A percentile compares a stretch with the other conserved stretches of the same genome.
Conservation (phyloP, 2,888 invertebrate species). For the Caenorhabditis angaria region DNA sequence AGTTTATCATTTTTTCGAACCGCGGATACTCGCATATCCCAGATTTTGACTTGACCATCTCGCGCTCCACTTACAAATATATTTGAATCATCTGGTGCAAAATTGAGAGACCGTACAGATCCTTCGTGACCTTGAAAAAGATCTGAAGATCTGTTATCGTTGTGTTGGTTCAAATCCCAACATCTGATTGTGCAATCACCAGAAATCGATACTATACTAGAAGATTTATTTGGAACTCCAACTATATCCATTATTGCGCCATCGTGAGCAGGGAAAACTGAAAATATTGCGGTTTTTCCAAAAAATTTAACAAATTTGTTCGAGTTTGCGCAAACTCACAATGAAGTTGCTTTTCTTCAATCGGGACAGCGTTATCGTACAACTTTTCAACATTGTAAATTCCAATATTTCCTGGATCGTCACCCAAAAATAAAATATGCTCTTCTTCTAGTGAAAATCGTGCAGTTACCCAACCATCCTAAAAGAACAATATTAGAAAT, state of each 20-base stretch:
- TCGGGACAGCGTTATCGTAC: neutral
- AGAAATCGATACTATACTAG: conserved; percentile 35
- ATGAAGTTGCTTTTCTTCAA: conserved; percentile 19
- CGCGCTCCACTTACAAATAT: conserved; percentile 38
- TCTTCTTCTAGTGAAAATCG: conserved; percentile 31
- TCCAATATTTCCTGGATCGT: conserved; percentile 43
- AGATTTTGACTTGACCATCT: conserved; percentile 34
- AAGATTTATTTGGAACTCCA: conserved; percentile 29
- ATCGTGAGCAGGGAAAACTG: conserved; percentile 43
- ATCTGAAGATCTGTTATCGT: conserved; percentile 15
- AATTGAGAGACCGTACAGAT: conserved; percentile 35
- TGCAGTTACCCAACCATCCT: conserved; percentile 45
- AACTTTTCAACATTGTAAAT: conserved; percentile 26
- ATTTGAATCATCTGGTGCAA: conserved; percentile 33
- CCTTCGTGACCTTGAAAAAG: conserved; percentile 41
- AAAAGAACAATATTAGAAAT: conserved; percentile 6
- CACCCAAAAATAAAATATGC: conserved; percentile 35
- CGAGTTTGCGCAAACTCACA: conserved; percentile 14
- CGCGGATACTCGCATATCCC: conserved; percentile 36
- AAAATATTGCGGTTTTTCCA: conserved; percentile 7
- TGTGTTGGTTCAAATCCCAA: conserved; percentile 33
- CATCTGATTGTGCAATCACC: conserved; percentile 37
- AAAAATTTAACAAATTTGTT: neutral
- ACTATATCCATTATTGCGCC: conserved; percentile 45
- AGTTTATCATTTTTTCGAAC: conserved; percentile 17